Percentiles rank a stretch among this genome's conserved stretches.
Evolutionary conservation across 2,888 invertebrate genomes (phyloP).

Genomic region (Eretmocerus hayati): DNA sequence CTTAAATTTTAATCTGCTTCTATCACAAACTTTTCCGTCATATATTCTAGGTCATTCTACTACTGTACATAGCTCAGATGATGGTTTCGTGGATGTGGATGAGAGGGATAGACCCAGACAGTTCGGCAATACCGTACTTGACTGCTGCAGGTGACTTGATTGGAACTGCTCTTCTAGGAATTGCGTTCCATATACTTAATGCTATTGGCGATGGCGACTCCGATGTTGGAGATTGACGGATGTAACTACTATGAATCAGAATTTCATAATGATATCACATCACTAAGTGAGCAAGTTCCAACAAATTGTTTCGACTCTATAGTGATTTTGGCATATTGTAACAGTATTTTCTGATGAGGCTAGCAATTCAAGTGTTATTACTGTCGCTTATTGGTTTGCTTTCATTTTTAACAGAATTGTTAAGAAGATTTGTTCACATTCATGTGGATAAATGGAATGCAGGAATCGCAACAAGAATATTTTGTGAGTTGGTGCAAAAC

Average conservation of each 20-base stretch:
- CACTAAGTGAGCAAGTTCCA: too few relatives aligned
- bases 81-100: constrained; percentile 81
- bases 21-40: constrained; percentile 6
- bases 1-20: not conserved
- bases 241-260: too few relatives aligned
- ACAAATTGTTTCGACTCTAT: too few relatives aligned
- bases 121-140: constrained; percentile 82
- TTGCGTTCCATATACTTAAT: constrained; percentile 67
- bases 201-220: constrained; percentile 69
- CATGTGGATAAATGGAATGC: too few relatives aligned
- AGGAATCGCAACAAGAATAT: too few relatives aligned
- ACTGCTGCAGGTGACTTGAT: constrained; percentile 84
- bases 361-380: not conserved
- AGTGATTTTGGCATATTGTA: too few relatives aligned
- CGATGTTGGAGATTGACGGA: constrained; percentile 66
- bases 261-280: too few relatives aligned
- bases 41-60: constrained; percentile 54
- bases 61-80: constrained; percentile 73
- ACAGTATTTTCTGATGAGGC: too few relatives aligned
- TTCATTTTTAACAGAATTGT: too few relatives aligned
- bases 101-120: constrained; percentile 77
- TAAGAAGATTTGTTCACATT: too few relatives aligned
- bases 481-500: too few relatives aligned
- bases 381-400: too few relatives aligned
- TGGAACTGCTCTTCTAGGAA: constrained; percentile 70